These are phyloP conservation scores for Lutraria lutraria DNA, from an alignment of 2,888 invertebrate species.

Conservation along the genomic window DNA sequence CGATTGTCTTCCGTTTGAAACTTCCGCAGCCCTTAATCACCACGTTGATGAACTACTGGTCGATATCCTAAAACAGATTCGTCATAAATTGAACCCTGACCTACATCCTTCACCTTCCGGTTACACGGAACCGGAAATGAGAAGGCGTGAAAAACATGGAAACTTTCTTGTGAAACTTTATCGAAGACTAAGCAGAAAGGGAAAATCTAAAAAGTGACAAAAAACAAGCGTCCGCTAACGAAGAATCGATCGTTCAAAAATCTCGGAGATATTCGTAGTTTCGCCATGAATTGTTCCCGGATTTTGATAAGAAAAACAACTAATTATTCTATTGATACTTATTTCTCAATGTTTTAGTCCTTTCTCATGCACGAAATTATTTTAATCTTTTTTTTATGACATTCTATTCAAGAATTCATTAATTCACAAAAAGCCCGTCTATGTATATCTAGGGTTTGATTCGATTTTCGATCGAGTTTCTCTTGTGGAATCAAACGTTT, in stretches of 20 bases:
- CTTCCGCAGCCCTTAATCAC: conserved; percentile 98
- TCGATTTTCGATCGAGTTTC: not conserved
- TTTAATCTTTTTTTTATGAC: no score
- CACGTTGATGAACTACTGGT: conserved; percentile 98
- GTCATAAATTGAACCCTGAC: conserved; percentile 89
- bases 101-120: conserved; percentile 55
- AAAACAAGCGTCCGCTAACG: not conserved
- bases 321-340: not conserved
- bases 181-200: conserved; percentile 64
- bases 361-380: no score
- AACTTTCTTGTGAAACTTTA: conserved; percentile 73
- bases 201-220: conserved; percentile 28
- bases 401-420: not conserved
- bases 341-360: not conserved
- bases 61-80: conserved; percentile 95
- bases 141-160: conserved; percentile 52
- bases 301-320: not conserved
- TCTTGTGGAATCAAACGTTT: not conserved
- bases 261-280: not conserved
- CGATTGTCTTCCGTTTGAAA: conserved; percentile 97
- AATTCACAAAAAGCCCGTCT: not conserved
- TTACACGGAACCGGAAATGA: conserved; percentile 53
- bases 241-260: not conserved
- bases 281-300: not conserved
- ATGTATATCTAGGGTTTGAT: not conserved